Conservation (phyloP, 2,113 vertebrate species). For the Sander vitreus region DNA sequence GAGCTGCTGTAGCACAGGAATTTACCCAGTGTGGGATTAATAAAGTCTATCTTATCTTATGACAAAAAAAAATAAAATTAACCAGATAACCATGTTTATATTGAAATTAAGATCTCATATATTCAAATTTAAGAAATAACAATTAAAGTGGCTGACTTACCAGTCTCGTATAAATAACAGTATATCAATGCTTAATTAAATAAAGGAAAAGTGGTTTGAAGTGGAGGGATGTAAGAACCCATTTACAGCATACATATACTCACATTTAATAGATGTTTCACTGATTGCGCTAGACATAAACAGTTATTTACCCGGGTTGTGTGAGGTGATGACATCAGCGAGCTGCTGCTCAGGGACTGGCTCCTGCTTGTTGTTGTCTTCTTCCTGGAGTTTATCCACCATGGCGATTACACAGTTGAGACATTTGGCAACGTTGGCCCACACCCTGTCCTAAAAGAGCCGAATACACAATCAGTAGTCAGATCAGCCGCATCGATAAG, state of each 20-base stretch:
- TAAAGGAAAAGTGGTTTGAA: background rate
- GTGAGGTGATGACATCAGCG: slow-evolving; percentile 85
- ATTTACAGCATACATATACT: background rate
- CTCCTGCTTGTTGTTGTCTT: slow-evolving; percentile 78
- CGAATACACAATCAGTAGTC: slow-evolving; percentile 57
- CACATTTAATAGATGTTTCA: background rate
- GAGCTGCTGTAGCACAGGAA: too few species aligned
- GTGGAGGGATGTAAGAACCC: background rate
- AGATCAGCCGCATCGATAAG: slow-evolving; percentile 2
- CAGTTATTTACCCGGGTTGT: slow-evolving; percentile 86
- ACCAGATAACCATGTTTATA: background rate
- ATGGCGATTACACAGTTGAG: slow-evolving; percentile 95
- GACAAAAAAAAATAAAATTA: background rate
- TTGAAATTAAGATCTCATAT: background rate
- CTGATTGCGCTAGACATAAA: background rate
- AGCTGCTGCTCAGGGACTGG: slow-evolving; percentile 75
- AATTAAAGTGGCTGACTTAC: background rate
- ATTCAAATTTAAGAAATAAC: background rate
- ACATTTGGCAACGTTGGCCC: slow-evolving; percentile 95
- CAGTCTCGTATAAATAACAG: too few species aligned
- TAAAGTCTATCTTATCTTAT: too few species aligned
- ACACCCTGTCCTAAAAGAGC: slow-evolving; percentile 94
- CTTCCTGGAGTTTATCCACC: slow-evolving; percentile 94
- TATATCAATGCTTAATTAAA: background rate
- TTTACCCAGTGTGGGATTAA: too few species aligned